Conservation (phyloP, 2,113 vertebrate species). For the Boulengeromyrus knoepffleri region DNA sequence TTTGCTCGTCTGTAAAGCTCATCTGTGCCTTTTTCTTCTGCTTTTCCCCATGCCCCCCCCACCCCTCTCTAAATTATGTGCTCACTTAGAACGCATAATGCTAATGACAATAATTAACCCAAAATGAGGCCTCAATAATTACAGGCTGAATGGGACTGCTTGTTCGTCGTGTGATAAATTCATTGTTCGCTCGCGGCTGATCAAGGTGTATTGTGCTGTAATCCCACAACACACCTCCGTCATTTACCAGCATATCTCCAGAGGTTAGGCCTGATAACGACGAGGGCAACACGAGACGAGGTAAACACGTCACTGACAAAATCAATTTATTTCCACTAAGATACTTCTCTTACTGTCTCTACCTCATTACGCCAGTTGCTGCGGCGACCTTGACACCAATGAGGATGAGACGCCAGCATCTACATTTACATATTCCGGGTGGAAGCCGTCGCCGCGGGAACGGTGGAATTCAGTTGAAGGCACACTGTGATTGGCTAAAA, state of each 20-base stretch:
- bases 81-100: conserved; percentile 83
- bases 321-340: conserved; percentile 15
- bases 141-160: conserved; percentile 63
- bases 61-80: conserved; percentile 78
- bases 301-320: conserved; percentile 32
- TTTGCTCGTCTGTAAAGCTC: conserved; percentile 83
- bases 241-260: conserved; percentile 38
- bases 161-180: conserved; percentile 54
- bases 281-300: conserved; percentile 45
- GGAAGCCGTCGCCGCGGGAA: background rate
- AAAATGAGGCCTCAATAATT: conserved; percentile 96
- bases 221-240: conserved; percentile 45
- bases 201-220: conserved; percentile 64
- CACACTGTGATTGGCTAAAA: background rate
- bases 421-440: background rate
- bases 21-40: conserved; percentile 51
- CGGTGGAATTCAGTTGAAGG: background rate
- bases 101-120: conserved; percentile 99
- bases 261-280: conserved; percentile 38
- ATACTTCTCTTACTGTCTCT: background rate
- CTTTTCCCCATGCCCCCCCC: conserved; percentile 4
- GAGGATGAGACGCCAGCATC: background rate
- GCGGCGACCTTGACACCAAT: background rate
- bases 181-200: conserved; percentile 52
- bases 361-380: background rate